Conservation (phyloP, 2,888 invertebrate genomes). For the Prionchulus punctatus region DNA sequence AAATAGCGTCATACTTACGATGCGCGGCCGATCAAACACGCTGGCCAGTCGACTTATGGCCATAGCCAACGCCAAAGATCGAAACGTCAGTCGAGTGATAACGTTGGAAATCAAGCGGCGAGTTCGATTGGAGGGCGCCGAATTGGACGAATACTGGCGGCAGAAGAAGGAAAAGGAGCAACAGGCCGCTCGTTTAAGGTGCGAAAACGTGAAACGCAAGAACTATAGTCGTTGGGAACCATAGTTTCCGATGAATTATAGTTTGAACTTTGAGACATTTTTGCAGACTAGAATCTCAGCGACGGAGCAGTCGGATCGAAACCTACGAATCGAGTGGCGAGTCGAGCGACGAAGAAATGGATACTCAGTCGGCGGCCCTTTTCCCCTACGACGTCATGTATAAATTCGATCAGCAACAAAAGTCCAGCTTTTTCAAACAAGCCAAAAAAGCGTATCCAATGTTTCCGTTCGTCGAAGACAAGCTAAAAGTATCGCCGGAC, state of each 20-base stretch:
- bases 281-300: conserved; percentile 18
- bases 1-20: conserved; percentile 84
- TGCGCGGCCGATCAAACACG: conserved; percentile 46
- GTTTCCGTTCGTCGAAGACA: conserved; percentile 81
- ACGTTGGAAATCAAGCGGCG: conserved; percentile 35
- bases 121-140: conserved; percentile 42
- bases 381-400: conserved; percentile 15
- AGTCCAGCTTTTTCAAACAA: conserved; percentile 56
- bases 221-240: not conserved
- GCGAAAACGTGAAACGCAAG: not conserved
- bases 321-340: conserved; percentile 20
- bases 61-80: conserved; percentile 10
- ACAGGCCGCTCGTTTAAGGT: conserved; percentile 23
- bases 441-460: conserved; percentile 84
- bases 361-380: conserved; percentile 27
- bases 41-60: conserved; percentile 40
- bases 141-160: conserved; percentile 42
- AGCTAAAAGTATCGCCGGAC: too few species aligned
- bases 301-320: conserved; percentile 19
- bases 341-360: conserved; percentile 25
- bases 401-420: conserved; percentile 17
- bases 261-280: too few species aligned
- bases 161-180: conserved; percentile 36
- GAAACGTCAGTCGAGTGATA: conserved; percentile 9
- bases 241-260: too few species aligned